Conservation (phyloP, 2,888 invertebrate species). For the Eulithis prunata region DNA sequence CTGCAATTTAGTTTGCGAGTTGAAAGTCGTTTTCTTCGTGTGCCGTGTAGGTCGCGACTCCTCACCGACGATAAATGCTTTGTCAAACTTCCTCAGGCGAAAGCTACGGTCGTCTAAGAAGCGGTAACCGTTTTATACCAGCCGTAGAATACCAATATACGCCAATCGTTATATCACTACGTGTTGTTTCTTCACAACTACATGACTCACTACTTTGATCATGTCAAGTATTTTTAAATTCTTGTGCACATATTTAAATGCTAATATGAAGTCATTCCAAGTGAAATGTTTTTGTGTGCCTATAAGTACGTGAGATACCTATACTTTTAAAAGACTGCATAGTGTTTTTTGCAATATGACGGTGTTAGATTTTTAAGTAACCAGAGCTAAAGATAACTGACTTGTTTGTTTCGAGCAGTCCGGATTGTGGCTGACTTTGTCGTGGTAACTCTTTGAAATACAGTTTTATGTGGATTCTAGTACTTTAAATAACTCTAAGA, state of each 20-base stretch:
- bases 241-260: no score
- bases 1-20: conserved; percentile 48
- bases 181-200: no score
- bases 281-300: no score
- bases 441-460: conserved; percentile 47
- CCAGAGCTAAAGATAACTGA: conserved; percentile 57
- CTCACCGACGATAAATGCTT: conserved; percentile 75
- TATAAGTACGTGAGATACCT: background rate
- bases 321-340: background rate
- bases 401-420: conserved; percentile 60
- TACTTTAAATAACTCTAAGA: conserved; percentile 15
- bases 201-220: no score
- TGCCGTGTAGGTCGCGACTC: conserved; percentile 51
- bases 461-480: conserved; percentile 32
- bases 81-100: conserved; percentile 67
- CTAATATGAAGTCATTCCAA: no score
- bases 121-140: background rate
- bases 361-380: background rate
- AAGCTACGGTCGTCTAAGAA: background rate
- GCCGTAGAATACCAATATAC: no score
- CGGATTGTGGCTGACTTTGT: conserved; percentile 41
- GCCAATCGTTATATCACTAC: no score
- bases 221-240: no score
- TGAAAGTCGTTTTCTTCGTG: conserved; percentile 73
- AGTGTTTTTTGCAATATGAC: background rate